Base-by-base conservation (phyloP, 1,140 invertebrate species). In the Zaprionus nigranus region DNA sequence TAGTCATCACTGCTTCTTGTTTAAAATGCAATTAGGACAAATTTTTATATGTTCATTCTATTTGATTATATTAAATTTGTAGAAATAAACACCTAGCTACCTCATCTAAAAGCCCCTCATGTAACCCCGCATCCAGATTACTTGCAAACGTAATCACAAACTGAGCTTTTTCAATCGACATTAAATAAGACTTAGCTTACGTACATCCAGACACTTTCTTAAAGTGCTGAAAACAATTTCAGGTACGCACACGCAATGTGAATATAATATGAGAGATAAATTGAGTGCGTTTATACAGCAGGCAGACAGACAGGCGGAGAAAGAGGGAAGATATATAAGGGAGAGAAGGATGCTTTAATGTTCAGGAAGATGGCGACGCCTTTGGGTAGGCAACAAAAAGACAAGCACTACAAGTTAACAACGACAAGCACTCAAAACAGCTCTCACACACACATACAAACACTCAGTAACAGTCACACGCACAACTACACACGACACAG, bases 251-350 rank as follows among this genome's bases (percentile, higher is more conserved):
- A 78, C 80, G 84, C 77, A 79, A 76, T 81, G 82, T 80, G 81
- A 78, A 86, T 86, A 75, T 80, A 74, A 83, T 88, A 86, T 80
- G 63, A 86, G 73, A 71, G 58, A 77, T 84, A 84, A 77, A 73
- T 78, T 78, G 70, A 83, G 69, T 80, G 77, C 68, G 76, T 83
- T 82, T 68, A 56, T 62, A 61, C 43, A 58, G 34, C 46, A 17
- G 64, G 53, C 64, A 75, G 71, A 58, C 56, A 17, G 24, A n/a
- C 9, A 40, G 36, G 36, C 40, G 60, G 28, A 7, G 6, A 9
- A 28, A 58, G 28, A 51, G 56, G 22, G 43, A 15, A 12, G 38
- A 34, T 34, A 11, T 9, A 34, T 34, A 34, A 20, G 7, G n/a
- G 34, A n/a, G n/a, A 13, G 13, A 12, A 17, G n/a, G 34, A 46